Evolutionary conservation across 1,140 invertebrate species (phyloP).

Genomic region (Sinonovacula constricta): DNA sequence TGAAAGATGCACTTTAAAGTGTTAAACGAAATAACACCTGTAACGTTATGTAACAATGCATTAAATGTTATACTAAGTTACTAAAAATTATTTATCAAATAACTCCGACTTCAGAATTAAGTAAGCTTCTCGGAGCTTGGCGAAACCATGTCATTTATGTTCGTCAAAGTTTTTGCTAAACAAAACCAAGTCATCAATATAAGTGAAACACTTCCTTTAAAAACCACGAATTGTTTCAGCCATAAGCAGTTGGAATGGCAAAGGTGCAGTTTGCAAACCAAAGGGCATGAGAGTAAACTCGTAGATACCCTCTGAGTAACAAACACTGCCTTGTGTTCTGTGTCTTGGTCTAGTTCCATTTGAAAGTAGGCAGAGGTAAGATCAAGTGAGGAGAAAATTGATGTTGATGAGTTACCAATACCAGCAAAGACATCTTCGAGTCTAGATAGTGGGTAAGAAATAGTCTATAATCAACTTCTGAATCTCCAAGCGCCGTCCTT

Average conservation of each 20-base stretch:
- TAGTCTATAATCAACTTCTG: constrained; percentile 41
- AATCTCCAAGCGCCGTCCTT: constrained; percentile 33
- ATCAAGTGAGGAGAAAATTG: constrained; percentile 56
- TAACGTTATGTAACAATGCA: no score
- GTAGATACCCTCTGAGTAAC: constrained; percentile 54
- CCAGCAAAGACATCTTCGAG: constrained; percentile 53
- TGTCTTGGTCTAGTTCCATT: constrained; percentile 46
- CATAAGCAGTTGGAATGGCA: constrained; percentile 52
- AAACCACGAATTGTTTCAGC: no score
- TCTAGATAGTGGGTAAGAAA: constrained; percentile 42
- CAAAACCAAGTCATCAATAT: no score
- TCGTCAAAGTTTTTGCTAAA: no score
- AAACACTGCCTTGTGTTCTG: constrained; percentile 50
- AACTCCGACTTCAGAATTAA: no score
- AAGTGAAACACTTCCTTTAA: no score
- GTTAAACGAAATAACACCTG: no score
- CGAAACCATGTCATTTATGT: no score
- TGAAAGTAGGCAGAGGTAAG: constrained; percentile 55
- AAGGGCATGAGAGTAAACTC: constrained; percentile 49
- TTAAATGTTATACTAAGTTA: no score
- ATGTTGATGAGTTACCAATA: constrained; percentile 42
- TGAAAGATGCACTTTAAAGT: no score
- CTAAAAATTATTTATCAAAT: no score
- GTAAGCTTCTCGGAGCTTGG: no score
- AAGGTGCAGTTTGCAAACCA: constrained; percentile 25